Percentiles rank a stretch among this genome's conserved stretches.
Conservation (phyloP, 2,888 invertebrate genomes). For the Masnerella sp. region DNA sequence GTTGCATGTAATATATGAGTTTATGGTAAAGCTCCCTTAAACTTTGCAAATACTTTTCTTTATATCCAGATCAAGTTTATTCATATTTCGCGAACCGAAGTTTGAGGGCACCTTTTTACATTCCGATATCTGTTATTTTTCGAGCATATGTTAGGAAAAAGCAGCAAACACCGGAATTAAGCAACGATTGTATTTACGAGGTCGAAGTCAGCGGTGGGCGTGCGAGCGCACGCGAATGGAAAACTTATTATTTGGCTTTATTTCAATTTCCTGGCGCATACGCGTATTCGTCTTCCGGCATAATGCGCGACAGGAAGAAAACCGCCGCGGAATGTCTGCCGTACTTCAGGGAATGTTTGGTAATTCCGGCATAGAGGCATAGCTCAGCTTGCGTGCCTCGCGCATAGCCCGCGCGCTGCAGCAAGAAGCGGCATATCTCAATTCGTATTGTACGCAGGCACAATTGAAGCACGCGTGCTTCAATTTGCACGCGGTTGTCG, state of each 20-base stretch:
- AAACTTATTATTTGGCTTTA: slow-evolving; percentile 37
- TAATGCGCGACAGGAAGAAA: slow-evolving; percentile 43
- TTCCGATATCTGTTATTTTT: no score
- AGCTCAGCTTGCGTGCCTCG: slow-evolving; percentile 49
- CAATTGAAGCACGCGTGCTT: slow-evolving; percentile 58
- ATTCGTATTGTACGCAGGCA: slow-evolving; percentile 56
- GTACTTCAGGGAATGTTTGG: slow-evolving; percentile 52
- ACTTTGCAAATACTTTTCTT: no score
- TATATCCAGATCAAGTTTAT: no score
- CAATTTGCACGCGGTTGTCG: slow-evolving; percentile 57
- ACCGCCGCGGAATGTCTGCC: slow-evolving; percentile 46
- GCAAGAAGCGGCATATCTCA: slow-evolving; percentile 60
- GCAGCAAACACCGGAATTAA: no score
- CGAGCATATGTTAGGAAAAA: no score
- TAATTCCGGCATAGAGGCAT: slow-evolving; percentile 43
- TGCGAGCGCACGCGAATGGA: slow-evolving; percentile 9
- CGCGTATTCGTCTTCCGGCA: slow-evolving; percentile 31
- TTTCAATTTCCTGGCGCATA: slow-evolving; percentile 46
- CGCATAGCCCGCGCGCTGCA: slow-evolving; percentile 41
- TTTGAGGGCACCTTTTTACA: no score
- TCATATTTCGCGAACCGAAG: no score
- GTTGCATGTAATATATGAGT: no score
- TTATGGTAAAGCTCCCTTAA: no score
- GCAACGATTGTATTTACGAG: no score
- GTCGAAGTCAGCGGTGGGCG: no score